Base-by-base conservation (phyloP, 2,888 invertebrate genomes). In the Hirtodrosophila cameraria region DNA sequence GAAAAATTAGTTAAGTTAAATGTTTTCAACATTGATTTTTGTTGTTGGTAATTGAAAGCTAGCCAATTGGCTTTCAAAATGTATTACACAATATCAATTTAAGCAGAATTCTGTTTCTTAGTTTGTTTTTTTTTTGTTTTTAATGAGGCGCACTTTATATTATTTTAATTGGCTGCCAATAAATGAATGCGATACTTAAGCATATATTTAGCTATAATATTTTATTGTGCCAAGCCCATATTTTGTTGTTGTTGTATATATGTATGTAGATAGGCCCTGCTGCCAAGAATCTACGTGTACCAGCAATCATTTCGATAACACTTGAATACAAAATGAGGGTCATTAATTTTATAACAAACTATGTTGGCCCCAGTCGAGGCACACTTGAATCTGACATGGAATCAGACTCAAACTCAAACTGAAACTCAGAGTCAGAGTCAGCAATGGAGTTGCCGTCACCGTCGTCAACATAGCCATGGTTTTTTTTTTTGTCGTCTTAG, bases 281-380 rank as follows among this genome's bases (percentile, higher is more conserved):
- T 45, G 73, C 61, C 63, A 39, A 57, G 73, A 65, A 72, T 81
- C 70, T 59, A 76, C 81, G 73, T 82, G 78, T 62, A 82, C 50
- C 71, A 58, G 73, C 86, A 83, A 83, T 82, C 82, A 80, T 71
- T 83, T 86, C 82, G 83, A 83, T 83, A 81, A 85, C 85, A 86
- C 86, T 84, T 86, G 83, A 84, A 84, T 84, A 84, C 86, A 81
- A 75, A 84, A 86, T 86, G 80, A 84, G 83, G 86, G 85, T 84
- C 87, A 84, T 84, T 84, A 84, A 84, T 84, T 84, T 81, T 86
- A 83, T 79, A 86, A 75, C 84, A 80, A 83, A 81, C 80, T 74
- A 66, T 71, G 75, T 60, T 74, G 63, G 72, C 60, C 63, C 16
- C 42, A 25, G 43, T 39, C 28, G 39, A 35, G 66, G 55, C 57